These are phyloP conservation scores for Anser cygnoides DNA, from an alignment of 2,113 vertebrate species.

Conservation along the genomic window DNA sequence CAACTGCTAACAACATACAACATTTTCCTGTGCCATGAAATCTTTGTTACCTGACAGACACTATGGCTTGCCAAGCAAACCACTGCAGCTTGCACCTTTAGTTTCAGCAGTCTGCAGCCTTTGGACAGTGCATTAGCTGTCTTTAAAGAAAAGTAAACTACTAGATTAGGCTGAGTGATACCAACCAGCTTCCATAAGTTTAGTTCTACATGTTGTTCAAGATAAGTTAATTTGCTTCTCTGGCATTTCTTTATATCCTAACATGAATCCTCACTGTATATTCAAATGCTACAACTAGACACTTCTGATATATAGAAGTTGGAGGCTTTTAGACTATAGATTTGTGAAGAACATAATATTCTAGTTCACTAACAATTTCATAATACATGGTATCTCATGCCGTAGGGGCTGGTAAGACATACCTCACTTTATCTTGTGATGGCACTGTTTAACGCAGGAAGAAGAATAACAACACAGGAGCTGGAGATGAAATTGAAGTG, in stretches of 20 bases:
- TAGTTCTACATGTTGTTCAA: background rate
- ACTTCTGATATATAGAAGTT: background rate
- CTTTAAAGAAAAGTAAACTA: background rate
- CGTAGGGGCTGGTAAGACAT: background rate
- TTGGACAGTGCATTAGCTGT: background rate
- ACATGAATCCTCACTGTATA: background rate
- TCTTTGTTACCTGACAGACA: background rate
- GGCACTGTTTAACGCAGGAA: background rate
- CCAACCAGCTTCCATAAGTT: background rate
- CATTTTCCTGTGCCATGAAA: background rate
- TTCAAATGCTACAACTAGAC: background rate
- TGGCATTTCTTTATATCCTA: background rate
- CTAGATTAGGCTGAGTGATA: background rate
- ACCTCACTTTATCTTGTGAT: background rate
- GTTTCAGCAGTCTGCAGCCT: background rate
- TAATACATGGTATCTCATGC: background rate
- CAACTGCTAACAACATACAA: background rate
- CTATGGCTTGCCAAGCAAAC: background rate
- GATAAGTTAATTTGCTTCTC: background rate
- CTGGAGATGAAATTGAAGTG: background rate
- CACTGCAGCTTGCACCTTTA: background rate
- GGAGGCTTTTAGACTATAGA: rapidly evolving
- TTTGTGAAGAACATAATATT: background rate
- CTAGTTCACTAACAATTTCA: background rate
- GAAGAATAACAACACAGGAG: background rate